Base-by-base conservation (phyloP, 2,888 invertebrate genomes). In the Meliscaeva auricollis region DNA sequence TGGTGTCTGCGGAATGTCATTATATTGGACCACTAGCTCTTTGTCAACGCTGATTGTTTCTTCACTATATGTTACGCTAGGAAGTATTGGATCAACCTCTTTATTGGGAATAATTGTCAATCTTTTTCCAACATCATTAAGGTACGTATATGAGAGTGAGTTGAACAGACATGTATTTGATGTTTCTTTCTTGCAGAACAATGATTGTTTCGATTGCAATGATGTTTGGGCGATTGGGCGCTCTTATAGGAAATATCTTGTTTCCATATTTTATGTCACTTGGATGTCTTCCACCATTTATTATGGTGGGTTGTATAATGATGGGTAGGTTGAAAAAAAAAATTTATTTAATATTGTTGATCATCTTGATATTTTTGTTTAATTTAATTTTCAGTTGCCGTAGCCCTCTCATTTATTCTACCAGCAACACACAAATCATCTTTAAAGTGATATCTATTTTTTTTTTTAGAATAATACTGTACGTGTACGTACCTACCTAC, bases 211-310 rank as follows among this genome's bases (percentile, higher is more conserved):
- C 96, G 0, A 93, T 94, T 4, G 94, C 95, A 41, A 93, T 96
- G 93, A 96, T 96, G 95, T 93, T 93, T 62, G 96, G 96, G 1
- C 93, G 96, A 46, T 88, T 94, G 13, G 96, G 96, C 6, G 95
- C 96, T 6, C 93, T 96, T 48, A 91, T 94, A 2, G 96, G 96
- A 4, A 96, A 96, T 87, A 91, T 96, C 56, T 89, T 95, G 3
- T 96, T 96, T 89, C 96, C 96, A 0, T 92, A 94, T 26, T 93
- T 96, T 60, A 93, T 96, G 52, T 91, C 93, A 87, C 92, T 94
- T 30, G 96, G 96, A 44, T 96, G 96, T 89, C 91, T 95, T 32
- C 95, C 96, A 20, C 96, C 96, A 3, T 96, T 96, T 90, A 90
- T 95, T 68, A 94, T 95, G 90, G 94, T 96, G 74, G 94, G 94